Conservation (phyloP, 2,113 vertebrate species). For the mouse (Mus musculus) region DNA sequence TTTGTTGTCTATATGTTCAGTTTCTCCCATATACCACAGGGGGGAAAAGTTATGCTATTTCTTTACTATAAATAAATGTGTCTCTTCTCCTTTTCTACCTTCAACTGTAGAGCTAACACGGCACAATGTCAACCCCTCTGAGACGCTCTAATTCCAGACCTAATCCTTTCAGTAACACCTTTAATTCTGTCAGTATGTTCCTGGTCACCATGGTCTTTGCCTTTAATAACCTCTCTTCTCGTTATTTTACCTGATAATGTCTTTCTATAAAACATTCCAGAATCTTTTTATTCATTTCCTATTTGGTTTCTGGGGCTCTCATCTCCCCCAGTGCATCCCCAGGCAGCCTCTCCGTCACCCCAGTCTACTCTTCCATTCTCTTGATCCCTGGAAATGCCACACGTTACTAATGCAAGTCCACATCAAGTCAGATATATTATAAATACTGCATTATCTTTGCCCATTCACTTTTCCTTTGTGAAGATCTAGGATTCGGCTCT, state of each 20-base stretch:
- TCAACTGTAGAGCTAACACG: no score
- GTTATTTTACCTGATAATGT: constrained; percentile 33
- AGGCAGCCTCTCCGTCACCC: background rate
- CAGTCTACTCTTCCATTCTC: background rate
- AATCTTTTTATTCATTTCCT: background rate
- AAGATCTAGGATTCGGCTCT: constrained; percentile 52
- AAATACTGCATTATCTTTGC: constrained; percentile 19
- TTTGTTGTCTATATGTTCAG: background rate
- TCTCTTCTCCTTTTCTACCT: constrained; percentile 26
- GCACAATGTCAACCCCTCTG: constrained; percentile 6
- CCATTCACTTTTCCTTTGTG: constrained; percentile 30
- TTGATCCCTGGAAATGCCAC: constrained; percentile 7
- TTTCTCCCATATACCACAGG: constrained; percentile 4
- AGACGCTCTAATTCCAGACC: constrained; percentile 46
- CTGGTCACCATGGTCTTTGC: constrained; percentile 2
- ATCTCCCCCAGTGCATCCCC: no score
- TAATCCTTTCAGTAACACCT: background rate
- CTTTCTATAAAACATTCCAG: constrained; percentile 34
- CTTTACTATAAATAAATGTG: constrained; percentile 35
- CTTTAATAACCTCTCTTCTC: constrained; percentile 23
- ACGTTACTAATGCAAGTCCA: background rate
- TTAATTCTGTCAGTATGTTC: background rate
- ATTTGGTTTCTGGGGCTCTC: background rate
- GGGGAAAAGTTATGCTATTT: background rate
- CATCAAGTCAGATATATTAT: background rate